These are phyloP conservation scores for Zoanthus sociatus DNA, from an alignment of 92 coral and sea anemone species.

Conservation along the genomic window DNA sequence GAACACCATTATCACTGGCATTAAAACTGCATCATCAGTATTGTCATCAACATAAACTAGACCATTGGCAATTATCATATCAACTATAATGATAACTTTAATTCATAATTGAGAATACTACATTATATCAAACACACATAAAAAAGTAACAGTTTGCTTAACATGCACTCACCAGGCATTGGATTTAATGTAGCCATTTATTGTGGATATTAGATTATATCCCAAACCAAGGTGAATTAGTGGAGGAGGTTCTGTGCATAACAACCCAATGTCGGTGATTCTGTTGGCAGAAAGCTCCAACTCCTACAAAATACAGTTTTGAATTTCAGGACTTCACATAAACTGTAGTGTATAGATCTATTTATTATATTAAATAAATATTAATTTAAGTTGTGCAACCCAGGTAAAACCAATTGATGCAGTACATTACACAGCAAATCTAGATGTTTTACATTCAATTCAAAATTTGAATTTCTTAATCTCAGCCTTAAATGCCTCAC, in stretches of 20 bases:
- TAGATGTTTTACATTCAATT: no score
- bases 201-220: conserved; percentile 76
- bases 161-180: conserved; percentile 74
- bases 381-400: no score
- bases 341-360: neutral
- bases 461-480: no score
- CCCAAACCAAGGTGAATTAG: conserved; percentile 95
- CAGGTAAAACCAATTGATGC: no score
- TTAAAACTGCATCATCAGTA: no score
- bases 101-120: no score
- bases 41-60: neutral
- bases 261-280: conserved; percentile 77
- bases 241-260: conserved; percentile 87
- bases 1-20: no score
- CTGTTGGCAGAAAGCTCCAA: conserved; percentile 94
- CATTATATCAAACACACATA: neutral
- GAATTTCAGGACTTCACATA: neutral
- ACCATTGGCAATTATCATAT: no score
- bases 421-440: no score
- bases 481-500: no score
- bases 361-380: no score
- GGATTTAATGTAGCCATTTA: conserved; percentile 83
- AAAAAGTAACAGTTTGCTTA: neutral
- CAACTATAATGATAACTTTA: no score
- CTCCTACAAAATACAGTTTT: conserved; percentile 64